phyloP scores from a whole-genome alignment of 2,113 vertebrate species.

The Mellivora capensis region DNA sequence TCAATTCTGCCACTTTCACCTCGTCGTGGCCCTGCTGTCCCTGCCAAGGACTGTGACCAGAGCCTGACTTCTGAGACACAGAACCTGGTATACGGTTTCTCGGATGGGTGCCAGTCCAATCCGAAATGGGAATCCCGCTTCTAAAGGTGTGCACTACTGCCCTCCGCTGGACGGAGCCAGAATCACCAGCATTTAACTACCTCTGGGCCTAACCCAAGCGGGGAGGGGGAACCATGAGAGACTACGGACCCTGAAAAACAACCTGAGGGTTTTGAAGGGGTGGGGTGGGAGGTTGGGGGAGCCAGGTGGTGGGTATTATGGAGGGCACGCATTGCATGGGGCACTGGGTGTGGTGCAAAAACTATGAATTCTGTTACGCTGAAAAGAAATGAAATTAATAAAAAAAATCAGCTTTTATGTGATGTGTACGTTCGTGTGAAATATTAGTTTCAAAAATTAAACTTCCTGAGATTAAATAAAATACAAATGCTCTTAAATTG shows the following conservation, averaged over 20 bases:
- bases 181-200: not conserved
- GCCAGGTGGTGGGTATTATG: too few relatives aligned
- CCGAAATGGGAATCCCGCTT: not conserved
- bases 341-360: too few relatives aligned
- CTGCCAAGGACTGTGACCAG: not conserved
- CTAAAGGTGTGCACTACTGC: not conserved
- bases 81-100: not conserved
- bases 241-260: too few relatives aligned
- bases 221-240: too few relatives aligned
- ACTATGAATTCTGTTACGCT: too few relatives aligned
- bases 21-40: not conserved
- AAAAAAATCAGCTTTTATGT: not conserved
- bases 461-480: not conserved
- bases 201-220: too few relatives aligned
- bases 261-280: too few relatives aligned
- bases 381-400: too few relatives aligned
- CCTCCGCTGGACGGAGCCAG: constrained; percentile 7
- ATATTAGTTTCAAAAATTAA: not conserved
- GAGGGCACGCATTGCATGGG: too few relatives aligned
- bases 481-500: not conserved
- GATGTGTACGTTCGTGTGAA: not conserved
- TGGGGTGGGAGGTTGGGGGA: too few relatives aligned
- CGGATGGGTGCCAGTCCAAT: not conserved
- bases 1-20: not conserved
- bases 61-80: not conserved